Base-by-base conservation (phyloP, 2,888 invertebrate species). In the Cryptocheilus praepositus region DNA sequence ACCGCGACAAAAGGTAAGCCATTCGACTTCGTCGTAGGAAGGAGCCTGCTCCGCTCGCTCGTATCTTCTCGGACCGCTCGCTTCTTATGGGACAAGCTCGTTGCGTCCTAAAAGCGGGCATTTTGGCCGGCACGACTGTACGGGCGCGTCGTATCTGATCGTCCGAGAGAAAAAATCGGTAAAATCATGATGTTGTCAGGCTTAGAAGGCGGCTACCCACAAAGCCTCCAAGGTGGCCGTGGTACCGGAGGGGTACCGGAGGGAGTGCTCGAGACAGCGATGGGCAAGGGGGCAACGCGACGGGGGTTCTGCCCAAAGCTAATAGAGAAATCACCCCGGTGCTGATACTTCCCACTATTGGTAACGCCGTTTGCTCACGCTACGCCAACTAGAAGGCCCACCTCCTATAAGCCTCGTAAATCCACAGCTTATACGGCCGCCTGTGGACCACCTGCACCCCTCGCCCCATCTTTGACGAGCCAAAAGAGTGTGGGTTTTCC, bases 251-350 rank as follows among this genome's bases (percentile, higher is more conserved):
- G 61, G 59, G 67, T 55, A 64, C 51, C 56, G 59, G 66, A 71
- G 84, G 72, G 84, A 11, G 11, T 36, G 36, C 36, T 36, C 36
- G 11, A 36, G 36, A 36, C 36, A 36, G 36, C 7, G 36, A 4
- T 36, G 36, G 7, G 36, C 25, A 67, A 66, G 58, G 16, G 71
- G 69, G 73, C 74, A 59, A 70, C 84, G 73, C 85, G 77, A 79
- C 81, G 74, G 85, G 85, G 81, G 78, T 79, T 79, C 82, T 68
- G 61, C 52, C 77, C 68, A 64, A 68, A 82, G 74, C 83, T 85
- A 85, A 85, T 85, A 85, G 81, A 85, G 85, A 84, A 85, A 84
- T 85, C 85, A 85, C 79, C 74, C 74, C 70, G 76, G 77, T 73
- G 82, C 73, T 82, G 83, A 85, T 85, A 82, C 78, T 76, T 83